Evolutionary conservation across 2,797 vertebrate species (phyloP).

Genomic region (Sebastes itinus): DNA sequence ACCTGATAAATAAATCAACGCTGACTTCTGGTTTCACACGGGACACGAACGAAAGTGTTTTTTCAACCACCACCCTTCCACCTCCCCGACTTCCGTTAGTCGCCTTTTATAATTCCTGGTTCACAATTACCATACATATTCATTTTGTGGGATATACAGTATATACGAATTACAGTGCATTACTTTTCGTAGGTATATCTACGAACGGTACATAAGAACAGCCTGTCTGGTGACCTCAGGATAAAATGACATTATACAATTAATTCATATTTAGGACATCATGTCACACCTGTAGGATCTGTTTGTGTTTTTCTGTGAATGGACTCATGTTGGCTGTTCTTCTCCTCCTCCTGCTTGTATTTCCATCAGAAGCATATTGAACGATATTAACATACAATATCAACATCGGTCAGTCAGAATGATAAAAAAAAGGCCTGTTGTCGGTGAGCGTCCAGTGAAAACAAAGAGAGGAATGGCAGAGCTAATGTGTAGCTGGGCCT

Average conservation of each 20-base stretch:
- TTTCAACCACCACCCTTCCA: no score
- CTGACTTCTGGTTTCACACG: no score
- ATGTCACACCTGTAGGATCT: not conserved
- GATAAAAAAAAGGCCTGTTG: slow-evolving; percentile 75
- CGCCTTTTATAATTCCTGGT: no score
- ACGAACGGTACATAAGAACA: no score
- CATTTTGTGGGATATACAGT: no score
- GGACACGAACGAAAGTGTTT: no score
- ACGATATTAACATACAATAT: not conserved
- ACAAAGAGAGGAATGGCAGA: slow-evolving; percentile 85
- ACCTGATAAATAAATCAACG: no score
- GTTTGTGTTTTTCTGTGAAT: not conserved
- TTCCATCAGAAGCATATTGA: not conserved
- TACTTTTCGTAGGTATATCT: no score
- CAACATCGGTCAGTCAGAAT: slow-evolving; percentile 48
- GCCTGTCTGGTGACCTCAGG: not conserved
- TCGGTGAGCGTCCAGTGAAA: slow-evolving; percentile 88
- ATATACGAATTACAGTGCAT: no score
- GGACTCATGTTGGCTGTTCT: not conserved
- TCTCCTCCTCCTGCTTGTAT: not conserved
- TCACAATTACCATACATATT: no score
- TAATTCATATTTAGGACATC: not conserved
- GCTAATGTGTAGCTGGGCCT: slow-evolving; percentile 83
- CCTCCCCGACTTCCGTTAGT: no score
- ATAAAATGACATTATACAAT: not conserved